Evolutionary conservation across 2,888 invertebrate species (phyloP).

Genomic region (Xylota sylvarum): DNA sequence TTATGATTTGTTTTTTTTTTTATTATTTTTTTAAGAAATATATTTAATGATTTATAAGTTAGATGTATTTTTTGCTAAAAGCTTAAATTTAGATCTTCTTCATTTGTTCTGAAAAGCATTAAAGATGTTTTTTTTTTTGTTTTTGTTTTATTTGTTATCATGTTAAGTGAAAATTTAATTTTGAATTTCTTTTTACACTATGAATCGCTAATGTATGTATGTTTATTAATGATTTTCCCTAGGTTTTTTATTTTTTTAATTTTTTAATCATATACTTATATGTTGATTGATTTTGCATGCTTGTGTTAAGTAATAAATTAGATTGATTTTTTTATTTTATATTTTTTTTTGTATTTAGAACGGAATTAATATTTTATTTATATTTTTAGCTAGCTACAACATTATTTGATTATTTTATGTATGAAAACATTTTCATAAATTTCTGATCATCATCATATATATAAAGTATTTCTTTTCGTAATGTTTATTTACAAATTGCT

Average conservation of each 20-base stretch:
- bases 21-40: constrained; percentile 59
- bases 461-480: constrained; percentile 30
- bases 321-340: constrained; percentile 30
- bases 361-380: constrained; percentile 46
- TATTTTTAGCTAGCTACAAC: constrained; percentile 71
- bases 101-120: constrained; percentile 59
- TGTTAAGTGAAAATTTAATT: constrained; percentile 65
- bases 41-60: constrained; percentile 55
- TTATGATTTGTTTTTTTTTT: constrained; percentile 37
- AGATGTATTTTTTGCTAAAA: constrained; percentile 58
- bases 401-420: constrained; percentile 48
- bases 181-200: constrained; percentile 67
- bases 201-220: constrained; percentile 60
- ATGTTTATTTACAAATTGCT: constrained; percentile 49
- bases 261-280: constrained; percentile 41
- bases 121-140: constrained; percentile 42
- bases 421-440: constrained; percentile 22
- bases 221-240: constrained; percentile 55
- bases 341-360: constrained; percentile 30
- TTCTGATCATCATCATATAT: constrained; percentile 14
- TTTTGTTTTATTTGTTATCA: constrained; percentile 25
- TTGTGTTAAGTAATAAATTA: constrained; percentile 61
- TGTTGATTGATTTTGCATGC: constrained; percentile 75
- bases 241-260: constrained; percentile 23
- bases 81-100: constrained; percentile 62